Evolutionary conservation across 64 coral and sea anemone species (phyloP).

Genomic region (Montipora foliosa): DNA sequence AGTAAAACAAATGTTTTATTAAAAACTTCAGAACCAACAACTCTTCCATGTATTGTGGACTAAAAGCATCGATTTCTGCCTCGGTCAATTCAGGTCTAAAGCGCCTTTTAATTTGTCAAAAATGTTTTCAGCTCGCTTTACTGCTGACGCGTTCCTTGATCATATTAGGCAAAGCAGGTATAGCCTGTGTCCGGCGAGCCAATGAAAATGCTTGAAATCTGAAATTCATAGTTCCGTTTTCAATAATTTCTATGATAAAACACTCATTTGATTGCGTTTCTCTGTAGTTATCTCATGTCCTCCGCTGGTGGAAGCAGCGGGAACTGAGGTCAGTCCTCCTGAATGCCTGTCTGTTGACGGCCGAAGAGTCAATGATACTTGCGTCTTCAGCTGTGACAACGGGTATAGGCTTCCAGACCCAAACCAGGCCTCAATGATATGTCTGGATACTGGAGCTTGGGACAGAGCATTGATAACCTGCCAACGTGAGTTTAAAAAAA

Average conservation of each 20-base stretch:
- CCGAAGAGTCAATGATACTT: conserved; percentile 56
- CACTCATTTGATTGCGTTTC: neutral
- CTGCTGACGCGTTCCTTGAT: too few species aligned
- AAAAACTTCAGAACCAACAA: too few species aligned
- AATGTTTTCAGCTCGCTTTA: too few species aligned
- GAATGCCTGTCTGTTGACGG: conserved; percentile 20
- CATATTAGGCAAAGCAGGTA: too few species aligned
- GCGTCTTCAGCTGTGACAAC: conserved; percentile 41
- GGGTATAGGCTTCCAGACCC: conserved; percentile 58
- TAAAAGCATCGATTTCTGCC: too few species aligned
- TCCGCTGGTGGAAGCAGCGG: conserved; percentile 35
- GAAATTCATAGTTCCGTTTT: too few species aligned
- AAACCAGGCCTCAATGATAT: conserved; percentile 33
- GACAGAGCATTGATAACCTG: conserved; percentile 38
- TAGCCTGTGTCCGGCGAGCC: too few species aligned
- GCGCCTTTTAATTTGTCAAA: too few species aligned
- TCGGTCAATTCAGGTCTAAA: too few species aligned
- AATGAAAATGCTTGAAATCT: too few species aligned
- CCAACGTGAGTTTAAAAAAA: conserved; percentile 21
- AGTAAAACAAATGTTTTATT: too few species aligned
- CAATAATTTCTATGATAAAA: neutral
- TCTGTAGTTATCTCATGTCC: conserved; percentile 64
- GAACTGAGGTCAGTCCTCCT: conserved; percentile 60
- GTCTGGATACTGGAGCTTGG: conserved; percentile 54
- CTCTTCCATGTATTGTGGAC: too few species aligned